Evolutionary conservation across 2,797 vertebrate species (phyloP).

Genomic region (Erethizon dorsatum): DNA sequence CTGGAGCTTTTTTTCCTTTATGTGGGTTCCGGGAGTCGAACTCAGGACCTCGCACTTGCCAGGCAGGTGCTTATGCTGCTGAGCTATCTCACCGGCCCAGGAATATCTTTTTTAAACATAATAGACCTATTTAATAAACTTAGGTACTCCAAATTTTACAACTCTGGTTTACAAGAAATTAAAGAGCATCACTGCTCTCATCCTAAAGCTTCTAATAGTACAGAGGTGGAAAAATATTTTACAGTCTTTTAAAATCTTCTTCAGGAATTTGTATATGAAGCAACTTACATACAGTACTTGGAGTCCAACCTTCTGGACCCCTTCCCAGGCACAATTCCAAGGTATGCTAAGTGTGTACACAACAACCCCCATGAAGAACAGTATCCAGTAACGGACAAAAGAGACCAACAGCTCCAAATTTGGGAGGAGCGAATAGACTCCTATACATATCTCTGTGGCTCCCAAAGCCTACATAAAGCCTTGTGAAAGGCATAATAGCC

Average conservation of each 20-base stretch:
- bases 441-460: not conserved
- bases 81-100: too few species aligned
- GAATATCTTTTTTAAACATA: not conserved
- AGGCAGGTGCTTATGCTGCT: too few species aligned
- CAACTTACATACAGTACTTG: not conserved
- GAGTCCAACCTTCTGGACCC: not conserved
- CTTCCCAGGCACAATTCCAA: not conserved
- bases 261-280: not conserved
- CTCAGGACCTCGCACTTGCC: too few species aligned
- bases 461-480: not conserved
- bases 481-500: not conserved
- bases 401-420: conserved; percentile 11
- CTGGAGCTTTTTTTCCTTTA: too few species aligned
- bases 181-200: not conserved
- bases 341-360: not conserved
- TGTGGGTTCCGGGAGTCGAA: too few species aligned
- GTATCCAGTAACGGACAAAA: not conserved
- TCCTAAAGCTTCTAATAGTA: not conserved
- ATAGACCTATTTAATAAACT: not conserved
- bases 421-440: not conserved
- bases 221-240: conserved; percentile 25
- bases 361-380: not conserved
- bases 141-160: not conserved
- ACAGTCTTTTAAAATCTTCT: not conserved
- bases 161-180: not conserved